Evolutionary conservation across 2,888 invertebrate genomes (phyloP).

Genomic region (Gibbula magus): DNA sequence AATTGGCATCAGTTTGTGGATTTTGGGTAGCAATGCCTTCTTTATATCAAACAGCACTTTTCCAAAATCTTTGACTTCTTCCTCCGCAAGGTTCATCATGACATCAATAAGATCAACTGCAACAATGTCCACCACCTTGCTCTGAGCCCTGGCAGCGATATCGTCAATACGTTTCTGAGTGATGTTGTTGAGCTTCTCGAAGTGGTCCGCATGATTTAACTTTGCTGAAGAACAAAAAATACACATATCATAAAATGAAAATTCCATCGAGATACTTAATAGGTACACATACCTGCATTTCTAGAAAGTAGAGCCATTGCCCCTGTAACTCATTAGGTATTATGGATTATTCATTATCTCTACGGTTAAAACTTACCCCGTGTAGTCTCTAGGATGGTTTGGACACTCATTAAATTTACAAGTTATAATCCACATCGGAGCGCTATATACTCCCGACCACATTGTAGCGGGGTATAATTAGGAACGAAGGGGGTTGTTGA

Average conservation of each 20-base stretch:
- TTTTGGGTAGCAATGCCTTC: neutral
- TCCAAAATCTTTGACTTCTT: neutral
- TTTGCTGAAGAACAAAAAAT: too few species aligned
- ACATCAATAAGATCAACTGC: neutral
- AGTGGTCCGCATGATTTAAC: neutral
- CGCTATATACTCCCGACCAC: too few species aligned
- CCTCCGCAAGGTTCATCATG: neutral
- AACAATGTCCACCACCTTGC: neutral
- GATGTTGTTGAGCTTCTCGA: neutral
- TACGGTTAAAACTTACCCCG: neutral
- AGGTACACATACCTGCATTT: too few species aligned
- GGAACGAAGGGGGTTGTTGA: too few species aligned
- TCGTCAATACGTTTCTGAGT: neutral
- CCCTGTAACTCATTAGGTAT: too few species aligned
- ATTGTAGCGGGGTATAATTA: too few species aligned
- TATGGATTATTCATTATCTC: too few species aligned
- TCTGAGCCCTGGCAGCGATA: neutral
- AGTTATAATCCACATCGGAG: too few species aligned
- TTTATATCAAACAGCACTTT: neutral
- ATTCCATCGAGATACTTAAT: too few species aligned
- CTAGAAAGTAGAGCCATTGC: too few species aligned
- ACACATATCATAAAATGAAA: too few species aligned
- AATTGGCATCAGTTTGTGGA: neutral
- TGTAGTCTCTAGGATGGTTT: neutral
- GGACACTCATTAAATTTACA: too few species aligned